Evolutionary conservation across 2,888 invertebrate genomes (phyloP), one percentile per base, ranked within the genome.

Genomic region (Chymomyza caudatula): DNA sequence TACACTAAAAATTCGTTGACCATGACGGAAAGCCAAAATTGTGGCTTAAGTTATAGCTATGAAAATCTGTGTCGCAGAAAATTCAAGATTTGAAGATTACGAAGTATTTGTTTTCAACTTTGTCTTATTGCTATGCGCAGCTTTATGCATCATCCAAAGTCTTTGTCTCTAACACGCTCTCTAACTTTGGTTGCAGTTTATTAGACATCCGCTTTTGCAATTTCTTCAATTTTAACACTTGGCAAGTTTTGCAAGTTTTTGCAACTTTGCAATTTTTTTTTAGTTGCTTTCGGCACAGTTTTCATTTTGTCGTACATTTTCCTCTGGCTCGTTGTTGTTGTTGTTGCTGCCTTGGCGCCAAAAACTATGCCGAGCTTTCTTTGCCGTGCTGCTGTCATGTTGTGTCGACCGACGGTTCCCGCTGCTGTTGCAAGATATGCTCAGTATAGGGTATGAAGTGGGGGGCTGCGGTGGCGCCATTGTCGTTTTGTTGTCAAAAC

Each of bases 341-440:
- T 17, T 47, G 13, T 19, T 42, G 8, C 19, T 5, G 55, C 29
- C 54, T 29, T 42, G 19, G 65, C 76, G 73, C 73, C 81, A 73
- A 54, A 81, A 78, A 84, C 71, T 82, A 60, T 84, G 82, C 85
- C 67, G 74, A 69, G 77, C 74, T 82, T 82, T 70, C 67, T 73
- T 63, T 49, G 11, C 6, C 11, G 19, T 37, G 29, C 11, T 37
- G 29, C 29, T 37, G 29, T 37, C 29, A 37, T 11, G 29, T 37
- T 37, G 29, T 37, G 29, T 37, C 63, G n/a, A n/a, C n/a, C n/a
- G n/a, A n/a, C 47, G 22, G 3, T 44, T n/a, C 13, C 15, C 1
- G 8, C 5, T 19, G 3, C 29, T 11, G 29, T 4, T 37, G 29
- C 29, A 37, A 37, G 29, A 37, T 37, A 13, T 37, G 29, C 11